These are phyloP conservation scores for Toxonevra muliebris DNA, from an alignment of 2,888 invertebrate genomes.

Conservation along the genomic window DNA sequence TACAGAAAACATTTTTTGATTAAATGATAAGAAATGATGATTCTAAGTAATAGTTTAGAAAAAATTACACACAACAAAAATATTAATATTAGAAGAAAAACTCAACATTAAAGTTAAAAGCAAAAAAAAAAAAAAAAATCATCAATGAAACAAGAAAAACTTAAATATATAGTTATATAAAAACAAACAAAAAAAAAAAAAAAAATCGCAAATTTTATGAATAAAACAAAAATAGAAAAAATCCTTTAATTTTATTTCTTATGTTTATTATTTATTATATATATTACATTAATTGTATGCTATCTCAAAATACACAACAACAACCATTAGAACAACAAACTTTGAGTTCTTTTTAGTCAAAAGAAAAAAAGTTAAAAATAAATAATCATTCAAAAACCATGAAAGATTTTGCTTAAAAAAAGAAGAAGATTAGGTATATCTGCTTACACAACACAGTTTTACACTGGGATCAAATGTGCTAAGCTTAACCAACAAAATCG, in stretches of 20 bases:
- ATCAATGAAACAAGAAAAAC: background rate
- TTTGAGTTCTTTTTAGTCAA: background rate
- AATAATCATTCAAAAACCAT: background rate
- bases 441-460: too few species aligned
- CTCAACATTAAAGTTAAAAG: slow-evolving; percentile 6
- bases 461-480: background rate
- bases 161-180: slow-evolving; percentile 1
- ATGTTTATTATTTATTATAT: slow-evolving; percentile 20
- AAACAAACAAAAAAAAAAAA: slow-evolving; percentile 2
- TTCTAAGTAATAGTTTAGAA: slow-evolving; percentile 1
- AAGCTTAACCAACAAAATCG: background rate
- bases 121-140: slow-evolving; percentile 1
- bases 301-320: slow-evolving; percentile 12
- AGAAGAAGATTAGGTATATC: too few species aligned
- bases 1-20: too few species aligned
- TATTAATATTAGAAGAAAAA: background rate
- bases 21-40: background rate
- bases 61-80: background rate
- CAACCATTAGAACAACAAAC: background rate
- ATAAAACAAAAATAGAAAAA: slow-evolving; percentile 4
- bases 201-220: background rate
- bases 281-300: slow-evolving; percentile 31
- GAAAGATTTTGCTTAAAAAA: too few species aligned
- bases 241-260: slow-evolving; percentile 24
- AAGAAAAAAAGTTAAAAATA: background rate